Base-by-base conservation (phyloP, 2,888 invertebrate species). In the Phaedon cochleariae region DNA sequence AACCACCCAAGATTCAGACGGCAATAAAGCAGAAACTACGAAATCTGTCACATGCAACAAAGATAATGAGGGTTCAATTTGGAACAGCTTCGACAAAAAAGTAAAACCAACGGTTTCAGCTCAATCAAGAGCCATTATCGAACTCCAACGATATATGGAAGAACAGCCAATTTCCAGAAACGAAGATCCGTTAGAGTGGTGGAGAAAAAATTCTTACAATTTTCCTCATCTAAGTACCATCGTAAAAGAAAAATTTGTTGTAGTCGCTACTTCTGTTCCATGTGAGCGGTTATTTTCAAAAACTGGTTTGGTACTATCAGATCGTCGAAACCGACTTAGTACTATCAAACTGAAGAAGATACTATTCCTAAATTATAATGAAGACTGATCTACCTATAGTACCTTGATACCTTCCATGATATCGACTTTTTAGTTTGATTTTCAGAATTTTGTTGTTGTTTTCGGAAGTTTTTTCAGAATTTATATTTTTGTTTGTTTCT, bases 61-160 rank as follows among this genome's bases (percentile, higher is more conserved):
- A n/a, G n/a, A n/a, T n/a, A n/a, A 57, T 17, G 45, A 12, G 21
- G 17, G 7, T 37, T 64, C 55, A 17, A 48, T 65, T n/a, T 65
- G 65, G 59, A 34, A 10, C 1, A 46, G 9, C 31, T 65, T 62
- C 17, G 53, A 62, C 10, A 53, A 59, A 18, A 65, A 58, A 62
- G 20, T 41, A 31, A 22, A 53, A 21, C 62, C 67, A 20, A 18
- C 15, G 12, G 62, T 62, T 0, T 57, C 66, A 34, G 51, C 62
- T 17, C 54, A 59, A 6, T 69, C 72, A 20, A 58, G 59, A 34
- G 70, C 72, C 9, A 64, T 71, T 22, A 66, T 72, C 15, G 68
- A 69, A 37, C 61, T 65, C 2, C 67, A 72, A 20, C 54, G 72
- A 9, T 72, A 70, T 48, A 20, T 69, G 21, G 67, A 71, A 26